Conservation (phyloP, 2,113 vertebrate species). For the Rutilus rutilus region DNA sequence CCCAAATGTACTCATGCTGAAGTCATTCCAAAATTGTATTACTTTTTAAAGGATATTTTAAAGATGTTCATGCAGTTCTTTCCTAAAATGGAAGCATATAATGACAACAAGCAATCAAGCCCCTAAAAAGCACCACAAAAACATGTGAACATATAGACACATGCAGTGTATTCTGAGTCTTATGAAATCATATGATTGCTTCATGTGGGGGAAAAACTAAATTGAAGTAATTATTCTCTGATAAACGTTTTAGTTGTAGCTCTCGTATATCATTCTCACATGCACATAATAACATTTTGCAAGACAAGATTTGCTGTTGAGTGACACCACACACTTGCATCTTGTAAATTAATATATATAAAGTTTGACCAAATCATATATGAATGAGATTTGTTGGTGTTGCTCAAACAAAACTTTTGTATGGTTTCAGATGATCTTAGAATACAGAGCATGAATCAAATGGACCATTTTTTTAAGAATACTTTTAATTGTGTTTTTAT, state of each 20-base stretch:
- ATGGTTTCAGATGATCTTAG: too few relatives aligned
- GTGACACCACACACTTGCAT: neutral
- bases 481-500: neutral
- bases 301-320: neutral
- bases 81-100: neutral
- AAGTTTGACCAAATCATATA: too few relatives aligned
- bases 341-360: neutral
- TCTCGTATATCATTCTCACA: neutral
- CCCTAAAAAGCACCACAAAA: neutral
- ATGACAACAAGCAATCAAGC: neutral
- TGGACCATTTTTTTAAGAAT: neutral
- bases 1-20: too few relatives aligned
- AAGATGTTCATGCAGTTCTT: neutral
- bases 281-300: neutral
- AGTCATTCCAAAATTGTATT: too few relatives aligned
- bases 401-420: too few relatives aligned
- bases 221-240: neutral
- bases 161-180: neutral
- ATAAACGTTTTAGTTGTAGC: neutral
- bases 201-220: neutral
- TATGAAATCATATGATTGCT: neutral
- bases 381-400: too few relatives aligned
- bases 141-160: neutral
- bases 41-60: neutral
- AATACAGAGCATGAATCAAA: too few relatives aligned